These are phyloP conservation scores for Stichopus chloronotus DNA, from an alignment of 35 echinoderm and acorn worm genomes.

Conservation along the genomic window DNA sequence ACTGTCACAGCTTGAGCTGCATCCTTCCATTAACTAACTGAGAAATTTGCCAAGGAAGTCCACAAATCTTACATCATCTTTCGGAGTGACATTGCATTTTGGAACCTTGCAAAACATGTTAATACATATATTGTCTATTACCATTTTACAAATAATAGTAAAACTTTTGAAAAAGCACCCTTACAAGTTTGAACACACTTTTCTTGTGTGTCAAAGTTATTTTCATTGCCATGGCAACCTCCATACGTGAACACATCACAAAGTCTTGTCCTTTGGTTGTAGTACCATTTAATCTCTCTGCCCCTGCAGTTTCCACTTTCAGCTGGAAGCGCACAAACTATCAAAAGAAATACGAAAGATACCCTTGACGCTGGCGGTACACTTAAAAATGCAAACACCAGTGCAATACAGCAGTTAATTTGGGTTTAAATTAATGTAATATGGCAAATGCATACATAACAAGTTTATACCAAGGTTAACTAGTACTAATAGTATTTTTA, in stretches of 20 bases:
- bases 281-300: slow-evolving; percentile 59
- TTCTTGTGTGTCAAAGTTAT: slow-evolving; percentile 63
- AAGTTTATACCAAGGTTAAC: no score
- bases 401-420: background rate
- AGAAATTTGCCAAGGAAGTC: no score
- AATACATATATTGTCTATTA: no score
- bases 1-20: no score
- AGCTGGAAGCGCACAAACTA: slow-evolving; percentile 44
- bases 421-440: background rate
- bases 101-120: no score
- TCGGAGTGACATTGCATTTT: no score
- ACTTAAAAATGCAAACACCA: background rate
- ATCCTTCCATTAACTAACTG: no score
- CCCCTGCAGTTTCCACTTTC: slow-evolving; percentile 63
- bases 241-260: slow-evolving; percentile 78
- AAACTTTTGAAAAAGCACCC: background rate
- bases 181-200: slow-evolving; percentile 58
- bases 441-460: no score
- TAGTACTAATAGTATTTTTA: no score
- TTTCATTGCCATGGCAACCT: slow-evolving; percentile 83
- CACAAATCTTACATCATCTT: no score
- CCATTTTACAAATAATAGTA: background rate
- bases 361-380: no score
- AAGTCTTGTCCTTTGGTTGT: slow-evolving; percentile 31
- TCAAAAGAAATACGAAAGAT: background rate